Conservation (phyloP, 2,113 vertebrate species). For the Saiga tatarica region DNA sequence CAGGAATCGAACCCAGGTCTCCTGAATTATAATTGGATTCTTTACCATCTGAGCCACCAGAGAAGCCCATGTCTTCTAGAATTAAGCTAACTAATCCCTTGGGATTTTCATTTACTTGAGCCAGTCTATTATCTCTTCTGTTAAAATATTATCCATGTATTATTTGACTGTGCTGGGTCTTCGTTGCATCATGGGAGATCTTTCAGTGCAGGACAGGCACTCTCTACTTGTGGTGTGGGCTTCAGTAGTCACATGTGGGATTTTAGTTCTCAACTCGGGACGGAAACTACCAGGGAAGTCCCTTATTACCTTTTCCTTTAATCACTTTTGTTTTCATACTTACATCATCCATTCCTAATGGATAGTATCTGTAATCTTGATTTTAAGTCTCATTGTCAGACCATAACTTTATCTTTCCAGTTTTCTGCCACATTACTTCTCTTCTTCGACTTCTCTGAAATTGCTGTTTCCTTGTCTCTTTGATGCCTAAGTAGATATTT, state of each 20-base stretch:
- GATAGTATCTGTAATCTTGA: neutral
- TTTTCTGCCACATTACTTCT: neutral
- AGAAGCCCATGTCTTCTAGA: neutral
- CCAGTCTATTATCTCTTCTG: neutral
- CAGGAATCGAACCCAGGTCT: neutral
- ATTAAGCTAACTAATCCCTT: neutral
- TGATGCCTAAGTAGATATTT: neutral
- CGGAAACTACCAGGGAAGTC: neutral
- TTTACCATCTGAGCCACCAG: neutral
- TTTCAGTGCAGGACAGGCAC: accelerated
- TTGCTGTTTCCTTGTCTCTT: neutral
- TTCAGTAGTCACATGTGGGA: neutral
- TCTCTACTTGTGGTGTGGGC: neutral
- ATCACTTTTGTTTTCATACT: neutral
- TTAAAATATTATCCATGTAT: neutral
- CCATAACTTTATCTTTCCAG: neutral
- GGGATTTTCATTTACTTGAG: neutral
- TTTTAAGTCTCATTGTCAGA: neutral
- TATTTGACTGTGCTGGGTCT: neutral
- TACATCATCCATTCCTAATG: neutral
- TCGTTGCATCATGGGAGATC: accelerated
- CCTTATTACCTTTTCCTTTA: neutral
- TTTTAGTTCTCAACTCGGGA: neutral
- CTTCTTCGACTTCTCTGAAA: neutral
- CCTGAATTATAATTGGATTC: neutral